These are phyloP conservation scores for Triplophysa yarkandensis DNA, from an alignment of 2,797 vertebrate species.

Conservation along the genomic window DNA sequence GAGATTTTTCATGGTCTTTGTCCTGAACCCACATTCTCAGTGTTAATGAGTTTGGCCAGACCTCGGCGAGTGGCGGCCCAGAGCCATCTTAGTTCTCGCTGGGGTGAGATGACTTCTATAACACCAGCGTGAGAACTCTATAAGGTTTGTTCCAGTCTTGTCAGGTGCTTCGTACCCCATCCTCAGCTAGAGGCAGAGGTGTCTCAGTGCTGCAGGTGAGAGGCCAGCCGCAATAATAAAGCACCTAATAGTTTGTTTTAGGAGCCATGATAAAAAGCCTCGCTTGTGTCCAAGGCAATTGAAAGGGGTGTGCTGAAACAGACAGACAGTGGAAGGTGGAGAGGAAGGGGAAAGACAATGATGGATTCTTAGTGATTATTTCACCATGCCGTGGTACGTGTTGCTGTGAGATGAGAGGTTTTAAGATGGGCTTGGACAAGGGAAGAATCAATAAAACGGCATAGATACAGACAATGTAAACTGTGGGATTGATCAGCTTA, in stretches of 20 bases:
- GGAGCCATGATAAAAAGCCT: constrained; percentile 52
- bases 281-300: constrained; percentile 39
- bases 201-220: constrained; percentile 34
- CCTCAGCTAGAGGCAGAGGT: constrained; percentile 12
- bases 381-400: constrained; percentile 30
- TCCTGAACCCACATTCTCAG: constrained; percentile 3
- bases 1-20: background rate
- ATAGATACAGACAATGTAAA: constrained; percentile 32
- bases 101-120: constrained; percentile 30
- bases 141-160: constrained; percentile 9
- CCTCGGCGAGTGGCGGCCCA: background rate
- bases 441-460: constrained; percentile 41
- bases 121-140: constrained; percentile 19
- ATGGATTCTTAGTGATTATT: constrained; percentile 31
- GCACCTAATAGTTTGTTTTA: constrained; percentile 53
- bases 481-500: constrained; percentile 2
- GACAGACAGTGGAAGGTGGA: background rate
- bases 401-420: constrained; percentile 35
- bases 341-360: constrained; percentile 13
- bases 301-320: constrained; percentile 23
- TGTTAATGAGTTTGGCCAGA: constrained; percentile 25
- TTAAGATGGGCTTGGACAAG: constrained; percentile 34
- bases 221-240: constrained; percentile 44
- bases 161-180: constrained; percentile 23
- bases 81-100: background rate